Evolutionary conservation across 1,140 invertebrate species (phyloP).

Genomic region (Drosophila sucinea): DNA sequence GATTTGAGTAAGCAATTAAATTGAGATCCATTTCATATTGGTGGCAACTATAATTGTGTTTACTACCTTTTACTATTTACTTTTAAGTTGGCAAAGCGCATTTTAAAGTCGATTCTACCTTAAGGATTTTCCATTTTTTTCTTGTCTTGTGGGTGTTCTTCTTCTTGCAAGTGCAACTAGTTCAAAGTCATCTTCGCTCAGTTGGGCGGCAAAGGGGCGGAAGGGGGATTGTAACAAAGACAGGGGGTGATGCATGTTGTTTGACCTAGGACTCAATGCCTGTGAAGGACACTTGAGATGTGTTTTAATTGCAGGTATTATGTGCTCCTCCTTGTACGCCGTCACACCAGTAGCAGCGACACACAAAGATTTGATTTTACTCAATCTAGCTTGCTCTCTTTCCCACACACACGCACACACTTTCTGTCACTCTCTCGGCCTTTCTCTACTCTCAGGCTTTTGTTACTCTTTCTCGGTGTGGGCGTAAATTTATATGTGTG

Average conservation of each 20-base stretch:
- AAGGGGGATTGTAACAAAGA: not conserved
- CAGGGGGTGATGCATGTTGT: conserved; percentile 28
- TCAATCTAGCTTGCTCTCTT: not conserved
- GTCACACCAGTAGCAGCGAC: conserved; percentile 15
- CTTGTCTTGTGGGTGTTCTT: not conserved
- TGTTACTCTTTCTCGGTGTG: not conserved
- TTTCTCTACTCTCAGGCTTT: too few relatives aligned
- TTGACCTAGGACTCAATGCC: conserved; percentile 78
- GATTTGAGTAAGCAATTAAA: too few relatives aligned
- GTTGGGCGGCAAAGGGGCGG: not conserved
- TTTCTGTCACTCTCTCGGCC: not conserved
- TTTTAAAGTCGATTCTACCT: not conserved
- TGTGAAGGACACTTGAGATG: conserved; percentile 73
- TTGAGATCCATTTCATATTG: too few relatives aligned
- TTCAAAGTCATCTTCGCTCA: conserved; percentile 52
- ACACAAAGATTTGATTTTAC: conserved; percentile 3
- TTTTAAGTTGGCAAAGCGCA: not conserved
- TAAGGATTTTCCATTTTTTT: conserved; percentile 2
- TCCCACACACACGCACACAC: not conserved
- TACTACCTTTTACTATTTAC: too few relatives aligned
- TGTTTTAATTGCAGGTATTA: conserved; percentile 81
- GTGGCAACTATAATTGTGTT: too few relatives aligned
- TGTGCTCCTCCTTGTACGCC: conserved; percentile 39
- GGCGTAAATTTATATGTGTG: not conserved
- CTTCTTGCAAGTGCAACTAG: conserved; percentile 49